A percentile compares a stretch with the other conserved stretches of the same genome.
These are phyloP conservation scores for Ophion slaviceki DNA, from an alignment of 2,888 invertebrate species.

Conservation along the genomic window DNA sequence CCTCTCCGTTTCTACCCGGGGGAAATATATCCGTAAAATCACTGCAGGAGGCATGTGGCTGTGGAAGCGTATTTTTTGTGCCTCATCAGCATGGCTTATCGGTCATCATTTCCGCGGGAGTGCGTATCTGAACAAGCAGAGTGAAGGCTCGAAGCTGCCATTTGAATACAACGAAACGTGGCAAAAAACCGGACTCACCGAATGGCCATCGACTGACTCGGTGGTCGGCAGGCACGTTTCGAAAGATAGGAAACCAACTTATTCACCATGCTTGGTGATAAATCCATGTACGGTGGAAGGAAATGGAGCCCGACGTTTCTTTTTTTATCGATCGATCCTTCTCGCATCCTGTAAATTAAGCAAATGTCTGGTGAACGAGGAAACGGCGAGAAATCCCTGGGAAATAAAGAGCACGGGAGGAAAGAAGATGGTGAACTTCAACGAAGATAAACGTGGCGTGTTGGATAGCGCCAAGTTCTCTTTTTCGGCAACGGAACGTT, in stretches of 20 bases:
- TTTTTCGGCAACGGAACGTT: slow-evolving; percentile 31
- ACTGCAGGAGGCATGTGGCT: slow-evolving; percentile 8
- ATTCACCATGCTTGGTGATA: neutral
- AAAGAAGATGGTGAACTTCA: slow-evolving; percentile 46
- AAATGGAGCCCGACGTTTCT: neutral
- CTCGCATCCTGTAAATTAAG: slow-evolving; percentile 11
- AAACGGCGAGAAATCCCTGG: slow-evolving; percentile 26
- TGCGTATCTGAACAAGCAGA: neutral
- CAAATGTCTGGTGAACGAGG: slow-evolving; percentile 22
- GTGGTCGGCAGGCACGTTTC: too few species aligned
- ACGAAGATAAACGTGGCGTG: slow-evolving; percentile 63
- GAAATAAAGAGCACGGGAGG: slow-evolving; percentile 18
- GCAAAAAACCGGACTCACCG: neutral
- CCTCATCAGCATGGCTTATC: neutral
- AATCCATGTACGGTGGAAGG: slow-evolving; percentile 7
- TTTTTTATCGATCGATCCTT: slow-evolving; percentile 23
- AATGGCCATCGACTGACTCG: neutral
- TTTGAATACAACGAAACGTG: neutral
- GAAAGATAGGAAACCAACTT: neutral
- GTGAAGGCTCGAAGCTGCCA: neutral
- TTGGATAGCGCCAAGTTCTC: slow-evolving; percentile 38
- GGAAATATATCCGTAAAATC: slow-evolving; percentile 39
- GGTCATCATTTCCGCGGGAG: neutral
- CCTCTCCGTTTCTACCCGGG: slow-evolving; percentile 7
- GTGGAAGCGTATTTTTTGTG: slow-evolving; percentile 1